Base-by-base conservation (phyloP, 2,797 vertebrate species). In the Synaphobranchus kaupii region DNA sequence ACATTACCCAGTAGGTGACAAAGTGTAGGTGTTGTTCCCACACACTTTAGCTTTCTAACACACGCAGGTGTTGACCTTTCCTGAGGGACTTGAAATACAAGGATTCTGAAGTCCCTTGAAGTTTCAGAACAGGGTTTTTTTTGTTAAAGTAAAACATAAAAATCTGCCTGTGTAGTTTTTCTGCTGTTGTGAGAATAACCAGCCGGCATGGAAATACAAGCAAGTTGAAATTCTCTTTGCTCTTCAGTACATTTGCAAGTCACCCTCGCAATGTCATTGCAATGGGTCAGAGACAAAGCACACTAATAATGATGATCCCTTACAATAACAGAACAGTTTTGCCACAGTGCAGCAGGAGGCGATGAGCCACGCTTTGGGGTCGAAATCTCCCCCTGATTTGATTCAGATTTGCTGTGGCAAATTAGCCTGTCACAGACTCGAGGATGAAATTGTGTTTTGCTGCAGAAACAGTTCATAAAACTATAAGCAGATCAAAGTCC, bases 11-110 rank as follows among this genome's bases (percentile, higher is more conserved):
- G 47, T 81, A 10, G 44, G 78, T n/a, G 78, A 28, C 78, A 81
- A 81, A 81, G 78, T 50, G 78, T 81, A 31, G 39, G 47, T 50
- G 78, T 81, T 81, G 22, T 50, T 81, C 78, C 44, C 22, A 50
- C 20, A 22, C 44, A 48, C 28, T 80, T 73, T 1, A 15, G 68
- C 31, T 73, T 73, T 73, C 68, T 31, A 73, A 44, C 78, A 81
- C 20, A 2, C 47, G 22, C 78, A 81, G 22, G 47, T 50, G 44
- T 81, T 81, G 44, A 50, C 78, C 47, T 81, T 48, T 50, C 25
- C 44, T 50, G 78, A 7, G 22, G 47, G 22, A n/a, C 47, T 81
- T 48, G 44, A 48, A 22, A 81, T 44, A 15, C 47, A 48, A 28
- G 47, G 47, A 80, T 15, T 20, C 31, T 44, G 31, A 78, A 39